Conservation (phyloP, 2,113 vertebrate species). For the Pelobates fuscus region DNA sequence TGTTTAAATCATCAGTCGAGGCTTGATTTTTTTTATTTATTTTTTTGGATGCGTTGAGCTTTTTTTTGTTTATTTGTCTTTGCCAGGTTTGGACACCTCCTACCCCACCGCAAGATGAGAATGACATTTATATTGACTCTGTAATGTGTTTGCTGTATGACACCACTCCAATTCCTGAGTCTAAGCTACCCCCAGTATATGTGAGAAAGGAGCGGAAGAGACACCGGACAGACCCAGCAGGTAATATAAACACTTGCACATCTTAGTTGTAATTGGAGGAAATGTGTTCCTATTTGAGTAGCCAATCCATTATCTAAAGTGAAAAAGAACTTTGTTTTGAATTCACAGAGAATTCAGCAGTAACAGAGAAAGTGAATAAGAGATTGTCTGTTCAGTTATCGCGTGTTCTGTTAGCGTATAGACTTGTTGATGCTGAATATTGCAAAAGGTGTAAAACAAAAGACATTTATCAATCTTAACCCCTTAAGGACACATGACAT, state of each 20-base stretch:
- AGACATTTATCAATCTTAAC: no score
- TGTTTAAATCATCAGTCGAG: background rate
- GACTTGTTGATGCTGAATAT: no score
- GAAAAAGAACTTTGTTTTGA: no score
- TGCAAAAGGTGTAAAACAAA: no score
- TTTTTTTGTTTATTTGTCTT: slow-evolving; percentile 14
- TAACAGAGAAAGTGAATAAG: no score
- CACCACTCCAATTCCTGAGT: slow-evolving; percentile 82
- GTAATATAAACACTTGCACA: slow-evolving; percentile 58
- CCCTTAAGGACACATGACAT: no score
- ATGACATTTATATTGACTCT: slow-evolving; percentile 90
- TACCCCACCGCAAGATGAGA: slow-evolving; percentile 91
- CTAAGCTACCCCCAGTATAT: slow-evolving; percentile 85
- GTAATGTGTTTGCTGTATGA: slow-evolving; percentile 94
- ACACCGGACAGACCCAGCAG: slow-evolving; percentile 84
- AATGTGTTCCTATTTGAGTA: no score
- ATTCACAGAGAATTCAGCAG: no score
- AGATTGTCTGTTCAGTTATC: no score
- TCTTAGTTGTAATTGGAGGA: no score
- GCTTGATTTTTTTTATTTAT: slow-evolving; percentile 7
- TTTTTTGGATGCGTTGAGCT: background rate
- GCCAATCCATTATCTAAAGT: no score
- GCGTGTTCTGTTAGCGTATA: no score
- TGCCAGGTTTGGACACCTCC: slow-evolving; percentile 89
- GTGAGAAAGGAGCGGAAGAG: slow-evolving; percentile 88